Conservation (phyloP, 2,888 invertebrate species). For the Temnothorax rugatulus region DNA sequence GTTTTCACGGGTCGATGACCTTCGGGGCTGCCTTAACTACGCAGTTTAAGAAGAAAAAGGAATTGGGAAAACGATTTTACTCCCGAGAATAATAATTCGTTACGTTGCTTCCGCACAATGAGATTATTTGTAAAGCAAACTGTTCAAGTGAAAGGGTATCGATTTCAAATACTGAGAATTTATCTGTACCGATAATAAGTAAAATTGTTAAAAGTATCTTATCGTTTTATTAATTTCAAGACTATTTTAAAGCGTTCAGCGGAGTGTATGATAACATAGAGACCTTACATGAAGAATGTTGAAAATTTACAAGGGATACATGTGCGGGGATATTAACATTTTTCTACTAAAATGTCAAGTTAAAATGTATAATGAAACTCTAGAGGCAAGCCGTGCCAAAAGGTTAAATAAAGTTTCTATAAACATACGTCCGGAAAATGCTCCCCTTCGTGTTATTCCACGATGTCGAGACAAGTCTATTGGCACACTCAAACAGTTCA, state of each 20-base stretch:
- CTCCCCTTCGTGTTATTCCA: conserved; percentile 35
- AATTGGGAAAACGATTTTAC: conserved; percentile 4
- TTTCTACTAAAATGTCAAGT: neutral
- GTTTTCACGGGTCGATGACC: conserved; percentile 56
- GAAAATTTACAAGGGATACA: neutral
- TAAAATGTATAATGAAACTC: conserved; percentile 15
- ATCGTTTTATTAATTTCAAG: neutral
- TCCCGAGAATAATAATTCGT: conserved; percentile 5
- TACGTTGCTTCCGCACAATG: neutral
- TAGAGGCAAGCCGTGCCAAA: neutral
- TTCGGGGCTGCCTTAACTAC: conserved; percentile 39
- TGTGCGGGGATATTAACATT: neutral
- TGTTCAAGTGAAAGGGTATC: neutral
- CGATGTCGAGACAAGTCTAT: conserved; percentile 39
- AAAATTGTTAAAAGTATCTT: conserved; percentile 2
- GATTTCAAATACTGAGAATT: neutral
- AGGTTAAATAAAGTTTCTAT: conserved; percentile 34
- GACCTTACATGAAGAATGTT: neutral
- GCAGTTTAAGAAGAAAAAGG: conserved; percentile 37
- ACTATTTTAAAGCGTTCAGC: neutral
- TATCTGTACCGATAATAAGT: neutral
- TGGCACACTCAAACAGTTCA: conserved; percentile 27
- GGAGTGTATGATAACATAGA: too few species aligned
- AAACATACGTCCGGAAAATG: conserved; percentile 26
- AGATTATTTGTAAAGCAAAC: conserved; percentile 27